Percentiles rank a stretch among this genome's conserved stretches.
These are phyloP conservation scores for Gastrophysa polygoni DNA, from an alignment of 2,888 invertebrate species.

Conservation along the genomic window DNA sequence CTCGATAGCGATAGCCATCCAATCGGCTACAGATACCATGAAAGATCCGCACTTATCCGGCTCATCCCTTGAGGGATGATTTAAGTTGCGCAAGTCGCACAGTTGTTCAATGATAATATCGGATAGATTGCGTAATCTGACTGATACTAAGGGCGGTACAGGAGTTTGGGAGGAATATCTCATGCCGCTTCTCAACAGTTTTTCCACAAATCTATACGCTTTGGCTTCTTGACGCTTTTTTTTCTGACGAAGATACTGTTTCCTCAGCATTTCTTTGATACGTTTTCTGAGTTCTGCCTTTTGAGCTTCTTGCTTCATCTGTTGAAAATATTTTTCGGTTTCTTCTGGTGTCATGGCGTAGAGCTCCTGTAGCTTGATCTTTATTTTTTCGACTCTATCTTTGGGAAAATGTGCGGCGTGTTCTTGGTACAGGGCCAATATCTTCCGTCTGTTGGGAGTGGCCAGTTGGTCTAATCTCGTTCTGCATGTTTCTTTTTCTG, in stretches of 20 bases:
- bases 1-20: constrained; percentile 54
- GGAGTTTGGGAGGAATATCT: constrained; percentile 49
- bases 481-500: constrained; percentile 34
- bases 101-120: constrained; percentile 65
- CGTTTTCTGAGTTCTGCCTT: constrained; percentile 32
- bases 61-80: constrained; percentile 69
- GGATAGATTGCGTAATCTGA: constrained; percentile 63
- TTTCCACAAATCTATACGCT: constrained; percentile 34
- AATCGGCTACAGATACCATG: constrained; percentile 51
- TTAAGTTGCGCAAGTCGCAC: constrained; percentile 80
- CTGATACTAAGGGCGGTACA: constrained; percentile 63
- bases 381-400: constrained; percentile 62
- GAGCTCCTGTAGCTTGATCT: constrained; percentile 62
- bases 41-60: constrained; percentile 45
- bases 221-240: constrained; percentile 8
- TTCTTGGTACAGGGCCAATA: constrained; percentile 63
- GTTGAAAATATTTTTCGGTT: constrained; percentile 65
- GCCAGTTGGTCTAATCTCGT: constrained; percentile 62
- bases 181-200: constrained; percentile 40
- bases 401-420: constrained; percentile 60
- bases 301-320: constrained; percentile 49
- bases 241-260: constrained; percentile 20
- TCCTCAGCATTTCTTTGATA: constrained; percentile 41
- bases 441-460: constrained; percentile 60
- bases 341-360: constrained; percentile 58